Base-by-base conservation (phyloP, 2,888 invertebrate genomes). In the Electrophaes corylata region DNA sequence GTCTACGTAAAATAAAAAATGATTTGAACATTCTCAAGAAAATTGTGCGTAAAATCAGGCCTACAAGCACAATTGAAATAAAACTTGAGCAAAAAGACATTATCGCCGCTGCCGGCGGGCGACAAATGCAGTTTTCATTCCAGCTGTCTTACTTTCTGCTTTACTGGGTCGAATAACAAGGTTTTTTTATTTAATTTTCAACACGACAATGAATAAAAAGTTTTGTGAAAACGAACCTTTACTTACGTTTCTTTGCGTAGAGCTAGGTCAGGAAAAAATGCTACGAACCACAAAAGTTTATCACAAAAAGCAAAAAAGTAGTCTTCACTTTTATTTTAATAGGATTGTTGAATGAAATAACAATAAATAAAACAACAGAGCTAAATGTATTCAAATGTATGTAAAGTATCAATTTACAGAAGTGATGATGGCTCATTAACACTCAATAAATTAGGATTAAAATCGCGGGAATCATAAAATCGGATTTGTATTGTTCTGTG, bases 101-200 rank as follows among this genome's bases (percentile, higher is more conserved):
- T n/a, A n/a, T n/a, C n/a, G n/a, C n/a, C 70, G 77, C 79, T 80
- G 83, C 71, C 80, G 78, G 79, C 69, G 70, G 67, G 66, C 68
- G 67, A 72, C 73, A 66, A 72, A 67, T 69, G 68, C 71, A 69
- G 70, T 67, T 66, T 71, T 72, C 71, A 75, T 73, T 72, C 70
- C 48, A 67, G 46, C 71, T 29, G 48, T 39, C 47, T 59, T 50
- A 73, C 74, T 83, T 83, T 83, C 86, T 83, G 80, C 81, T 81
- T 87, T 81, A 88, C 83, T 90, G 75, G 89, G 86, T 86, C 88
- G 81, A 79, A 80, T 83, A 80, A 83, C 81, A 64, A 72, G 72
- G 26, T 29, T 79, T 81, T 81, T 78, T 79, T 79, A 74, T 70
- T 69, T 81, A 81, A 78, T 82, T 78, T 78, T 70, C 67, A 71